A percentile compares a stretch with the other conserved stretches of the same genome.
These are phyloP conservation scores for Ceratitis capitata DNA, from an alignment of 1,140 invertebrate species.

Conservation along the genomic window DNA sequence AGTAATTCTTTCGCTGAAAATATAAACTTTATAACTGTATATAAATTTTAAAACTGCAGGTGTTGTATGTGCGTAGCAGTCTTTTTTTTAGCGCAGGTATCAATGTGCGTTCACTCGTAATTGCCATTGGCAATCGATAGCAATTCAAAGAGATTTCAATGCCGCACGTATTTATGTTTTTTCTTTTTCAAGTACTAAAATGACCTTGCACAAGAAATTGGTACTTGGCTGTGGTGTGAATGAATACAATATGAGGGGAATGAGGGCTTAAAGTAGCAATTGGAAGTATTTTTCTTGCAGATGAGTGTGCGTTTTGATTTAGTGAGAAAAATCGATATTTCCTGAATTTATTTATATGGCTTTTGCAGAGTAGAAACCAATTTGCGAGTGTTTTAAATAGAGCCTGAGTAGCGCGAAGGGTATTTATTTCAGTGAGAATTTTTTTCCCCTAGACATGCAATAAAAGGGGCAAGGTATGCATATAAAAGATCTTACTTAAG, in stretches of 20 bases:
- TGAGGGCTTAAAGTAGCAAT: not conserved
- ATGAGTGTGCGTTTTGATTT: not conserved
- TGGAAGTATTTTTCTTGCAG: not conserved
- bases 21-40: not conserved
- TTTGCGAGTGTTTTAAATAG: too few species aligned
- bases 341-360: too few species aligned
- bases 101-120: not conserved
- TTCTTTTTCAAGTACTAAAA: too few species aligned
- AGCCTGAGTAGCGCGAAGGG: too few species aligned
- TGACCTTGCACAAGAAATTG: not conserved
- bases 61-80: not conserved
- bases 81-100: not conserved
- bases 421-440: too few species aligned
- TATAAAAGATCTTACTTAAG: too few species aligned
- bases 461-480: too few species aligned
- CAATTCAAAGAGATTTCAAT: conserved; percentile 1
- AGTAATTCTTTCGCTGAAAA: not conserved
- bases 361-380: too few species aligned
- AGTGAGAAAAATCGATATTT: too few species aligned
- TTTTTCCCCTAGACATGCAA: too few species aligned
- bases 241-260: not conserved
- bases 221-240: not conserved
- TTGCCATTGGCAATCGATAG: conserved; percentile 8
- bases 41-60: not conserved
- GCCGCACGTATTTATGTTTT: not conserved